Evolutionary conservation across 1,140 invertebrate species (phyloP), one percentile per base, ranked within the genome.

Genomic region (Bombus polaris): DNA sequence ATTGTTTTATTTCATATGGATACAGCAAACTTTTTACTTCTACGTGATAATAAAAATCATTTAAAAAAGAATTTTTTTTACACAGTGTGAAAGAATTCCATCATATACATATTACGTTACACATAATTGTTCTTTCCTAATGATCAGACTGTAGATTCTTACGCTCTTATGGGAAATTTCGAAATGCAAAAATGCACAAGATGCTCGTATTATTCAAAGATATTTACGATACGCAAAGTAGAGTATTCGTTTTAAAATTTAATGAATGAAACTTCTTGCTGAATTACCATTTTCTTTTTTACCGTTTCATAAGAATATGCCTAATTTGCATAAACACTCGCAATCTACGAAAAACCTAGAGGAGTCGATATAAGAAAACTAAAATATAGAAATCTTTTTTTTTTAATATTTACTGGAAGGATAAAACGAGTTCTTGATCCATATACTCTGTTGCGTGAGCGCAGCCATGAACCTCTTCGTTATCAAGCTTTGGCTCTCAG

Each of bases 381-480:
- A 22, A 53, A 53, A 22, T 53, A 47, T 22, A 13, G 25, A 35
- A 75, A 47, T 35, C 5, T 9, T 4, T 68, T 1, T 44, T 47
- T 39, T 13, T 8, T 47, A 18, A 68, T 86, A 87, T 65, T 82
- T 94, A 95, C 95, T 95, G 78, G 95, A 93, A 35, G 97, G 97
- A 87, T 96, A 94, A 71, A 96, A 94, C 57, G 91, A 92, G 44
- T 95, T 95, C 74, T 96, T 95, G 10, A 97, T 96, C 65, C 91
- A 91, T 3, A 97, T 94, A 32, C 94, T 95, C 88, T 97, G 97
- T 42, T 97, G 97, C 3, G 97, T 97, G 5, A 97, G 90, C 10
- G 97, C 96, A 8, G 96, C 96, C 32, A 97, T 94, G 6, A 97
- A 91, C 68, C 97, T 95, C 90, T 96, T 96, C 53, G 97, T 93